Evolutionary conservation across 2,888 invertebrate genomes (phyloP), one percentile per base, ranked within the genome.

Genomic region (Perizoma affinitatum): DNA sequence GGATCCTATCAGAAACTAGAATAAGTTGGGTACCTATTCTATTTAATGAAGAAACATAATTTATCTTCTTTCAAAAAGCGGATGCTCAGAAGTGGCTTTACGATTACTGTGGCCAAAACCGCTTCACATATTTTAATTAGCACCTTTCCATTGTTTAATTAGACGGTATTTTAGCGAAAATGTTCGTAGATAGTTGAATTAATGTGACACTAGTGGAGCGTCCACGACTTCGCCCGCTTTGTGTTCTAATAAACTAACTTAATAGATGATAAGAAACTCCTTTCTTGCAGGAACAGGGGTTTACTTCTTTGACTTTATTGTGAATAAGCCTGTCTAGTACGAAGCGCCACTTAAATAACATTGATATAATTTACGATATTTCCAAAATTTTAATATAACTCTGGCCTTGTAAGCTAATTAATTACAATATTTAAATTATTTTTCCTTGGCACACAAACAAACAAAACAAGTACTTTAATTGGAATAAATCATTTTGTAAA

Each of bases 391-490:
- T 7, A 34, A 47, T 11, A 8, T 47, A 5, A 44, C 10, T 33
- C 36, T 41, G 61, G 38, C 56, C 63, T 63, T 54, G 61, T 47
- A 49, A 49, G 33, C 10, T 54, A 50, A 58, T 58, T 54, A 48
- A 58, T 48, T 42, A 35, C 11, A 38, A 34, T 22, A 61, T 58
- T 57, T 56, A 53, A 50, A 52, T 55, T 53, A 40, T 41, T 9
- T 50, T 47, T 54, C 62, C 58, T 61, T 61, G 55, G 51, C 62
- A 58, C 51, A 63, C 44, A 53, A 58, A 60, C 22, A 65, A 58
- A 61, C 56, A 60, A 52, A 51, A 44, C 34, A 54, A 60, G 34
- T 46, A 62, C 43, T 8, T 46, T 6, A 53, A 40, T 42, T 36
- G 47, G 51, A 57, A 52, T 60, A 58, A 53, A 42, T 48, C 47